Base-by-base conservation (phyloP, 2,888 invertebrate species). In the Ditula angustiorana region DNA sequence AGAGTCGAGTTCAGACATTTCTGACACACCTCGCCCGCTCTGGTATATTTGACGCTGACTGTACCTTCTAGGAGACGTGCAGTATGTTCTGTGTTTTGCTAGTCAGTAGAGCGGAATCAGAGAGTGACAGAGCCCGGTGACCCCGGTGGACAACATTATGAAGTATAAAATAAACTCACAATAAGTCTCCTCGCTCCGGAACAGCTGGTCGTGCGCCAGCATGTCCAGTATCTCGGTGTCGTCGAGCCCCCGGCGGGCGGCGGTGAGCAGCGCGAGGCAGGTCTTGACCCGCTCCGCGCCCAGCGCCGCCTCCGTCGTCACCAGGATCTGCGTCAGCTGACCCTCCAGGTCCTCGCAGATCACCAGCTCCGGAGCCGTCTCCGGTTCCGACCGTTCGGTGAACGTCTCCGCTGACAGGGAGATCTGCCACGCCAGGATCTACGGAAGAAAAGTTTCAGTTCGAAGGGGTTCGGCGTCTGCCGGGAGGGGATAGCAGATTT, bases 221-320 rank as follows among this genome's bases (percentile, higher is more conserved):
- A 96, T 85, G 76, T 96, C 96, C 75, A 96, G 88, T 83, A 97
- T 95, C 90, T 98, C 98, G 3, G 96, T 96, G 78, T 97, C 96
- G 19, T 96, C 95, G 49, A 98, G 92, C 1, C 98, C 98, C 79
- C 96, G 94, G 60, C 96, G 94, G 5, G 97, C 94, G 2, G 96
- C 95, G 0, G 96, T 95, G 64, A 97, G 88, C 67, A 97, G 93
- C 1, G 96, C 95, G 35, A 97, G 88, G 58, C 96, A 95, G 56
- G 94, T 92, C 78, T 94, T 94, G 13, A 96, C 95, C 68, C 95
- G 93, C 26, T 94, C 94, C 37, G 92, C 90, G 0, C 96, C 96
- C 50, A 96, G 90, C 55, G 96, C 95, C 1, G 93, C 93, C 82
- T 96, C 96, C 26, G 95, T 88, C 66, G 95, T 94, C 59, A 96